phyloP scores from a whole-genome alignment of 1,140 invertebrate species.

The Drosophila saltans region DNA sequence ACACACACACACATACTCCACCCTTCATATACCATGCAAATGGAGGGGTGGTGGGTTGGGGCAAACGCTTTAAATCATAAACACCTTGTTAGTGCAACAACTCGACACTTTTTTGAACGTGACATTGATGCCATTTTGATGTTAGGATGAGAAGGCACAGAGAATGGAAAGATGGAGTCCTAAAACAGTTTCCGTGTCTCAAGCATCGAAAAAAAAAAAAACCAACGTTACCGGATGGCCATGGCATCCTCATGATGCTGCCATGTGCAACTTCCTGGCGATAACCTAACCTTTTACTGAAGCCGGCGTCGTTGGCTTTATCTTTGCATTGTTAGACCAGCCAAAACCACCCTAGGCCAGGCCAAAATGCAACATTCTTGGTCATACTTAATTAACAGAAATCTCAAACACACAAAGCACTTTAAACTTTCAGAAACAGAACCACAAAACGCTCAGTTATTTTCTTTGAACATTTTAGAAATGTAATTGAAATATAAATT shows the following conservation, averaged over 20 bases:
- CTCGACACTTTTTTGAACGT: conserved; percentile 76
- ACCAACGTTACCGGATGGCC: conserved; percentile 43
- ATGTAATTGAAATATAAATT: not conserved
- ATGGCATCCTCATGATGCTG: conserved; percentile 32
- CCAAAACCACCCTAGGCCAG: conserved; percentile 22
- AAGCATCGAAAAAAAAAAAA: conserved; percentile 40
- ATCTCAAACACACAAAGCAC: conserved; percentile 24
- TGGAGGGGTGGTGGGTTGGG: conserved; percentile 20
- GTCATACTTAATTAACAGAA: conserved; percentile 20
- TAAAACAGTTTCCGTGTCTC: conserved; percentile 73
- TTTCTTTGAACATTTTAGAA: not conserved
- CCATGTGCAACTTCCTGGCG: conserved; percentile 75
- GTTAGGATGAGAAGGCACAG: conserved; percentile 2
- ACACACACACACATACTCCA: too few relatives aligned
- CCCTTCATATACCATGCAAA: not conserved
- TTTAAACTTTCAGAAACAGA: conserved; percentile 36
- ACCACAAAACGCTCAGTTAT: not conserved
- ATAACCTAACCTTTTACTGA: conserved; percentile 56
- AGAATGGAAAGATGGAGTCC: conserved; percentile 12
- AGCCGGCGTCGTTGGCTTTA: conserved; percentile 60
- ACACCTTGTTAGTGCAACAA: conserved; percentile 76
- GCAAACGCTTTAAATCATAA: conserved; percentile 68
- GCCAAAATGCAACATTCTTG: conserved; percentile 28
- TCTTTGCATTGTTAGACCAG: conserved; percentile 53
- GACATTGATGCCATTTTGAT: conserved; percentile 81